Base-by-base conservation (phyloP, 2,797 vertebrate species). In the Nyctalus aviator region DNA sequence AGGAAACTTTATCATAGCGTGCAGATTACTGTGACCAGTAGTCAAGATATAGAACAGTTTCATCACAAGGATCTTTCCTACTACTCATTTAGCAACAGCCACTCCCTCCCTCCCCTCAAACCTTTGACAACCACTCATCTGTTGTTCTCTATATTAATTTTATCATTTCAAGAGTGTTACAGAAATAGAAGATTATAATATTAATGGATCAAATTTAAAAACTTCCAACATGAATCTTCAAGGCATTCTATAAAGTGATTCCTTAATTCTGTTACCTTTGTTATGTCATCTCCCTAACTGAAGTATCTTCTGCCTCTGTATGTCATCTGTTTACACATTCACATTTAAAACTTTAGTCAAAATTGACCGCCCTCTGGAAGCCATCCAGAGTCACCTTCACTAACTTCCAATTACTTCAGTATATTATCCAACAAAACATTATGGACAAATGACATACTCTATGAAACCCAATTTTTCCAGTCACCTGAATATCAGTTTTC, bases 271-370 rank as follows among this genome's bases (percentile, higher is more conserved):
- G 17, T 81, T 85, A 68, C 77, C 37, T 85, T 81, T 59, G 10
- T 48, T 75, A 69, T 46, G 6, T 4, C 78, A 83, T 35, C 21
- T 69, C 41, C 37, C 30, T 20, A 69, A 12, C 12, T 69, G 18
- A 86, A 82, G 8, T 48, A 75, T 46, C 14, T 62, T 66, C n/a
- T 90, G 53, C 6, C 25, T 37, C n/a, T 71, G 37, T 48, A 66
- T 21, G 55, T 55, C 46, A 77, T 27, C 10, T 72, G 21, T 75
- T 93, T 64, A 46, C 2, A 79, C 23, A 37, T 6, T 62, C 18
- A 64, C 17, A 82, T 23, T 90, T 62, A 90, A 90, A 93, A 93
- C 68, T 64, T 44, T 21, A 76, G 50, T 84, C 21, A 84, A 91
- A 93, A 79, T 44, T 21, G 50, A 91, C 17, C 84, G n/a, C 37